A percentile compares a stretch with the other conserved stretches of the same genome.
Conservation (phyloP, 53 echinoderm and acorn worm species). For the Luidia sarsii region DNA sequence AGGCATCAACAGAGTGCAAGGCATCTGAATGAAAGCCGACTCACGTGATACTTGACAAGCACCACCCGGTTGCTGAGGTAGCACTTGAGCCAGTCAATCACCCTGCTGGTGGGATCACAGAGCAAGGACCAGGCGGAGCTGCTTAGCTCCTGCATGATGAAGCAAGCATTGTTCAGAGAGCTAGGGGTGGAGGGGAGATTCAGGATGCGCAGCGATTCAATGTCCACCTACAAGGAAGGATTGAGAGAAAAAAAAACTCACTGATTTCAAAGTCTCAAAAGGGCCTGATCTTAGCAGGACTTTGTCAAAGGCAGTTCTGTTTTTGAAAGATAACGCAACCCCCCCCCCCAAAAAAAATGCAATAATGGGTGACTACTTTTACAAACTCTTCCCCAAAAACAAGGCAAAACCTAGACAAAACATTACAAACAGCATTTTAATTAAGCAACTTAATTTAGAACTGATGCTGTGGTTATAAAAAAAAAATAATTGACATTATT, state of each 20-base stretch:
- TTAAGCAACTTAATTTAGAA: too few species aligned
- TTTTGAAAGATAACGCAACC: too few species aligned
- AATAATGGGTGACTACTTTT: too few species aligned
- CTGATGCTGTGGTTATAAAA: too few species aligned
- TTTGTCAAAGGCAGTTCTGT: too few species aligned
- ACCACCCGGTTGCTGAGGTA: conserved; percentile 79
- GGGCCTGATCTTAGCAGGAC: conserved; percentile 75
- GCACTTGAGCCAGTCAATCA: conserved; percentile 87
- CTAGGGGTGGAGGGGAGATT: conserved; percentile 84
- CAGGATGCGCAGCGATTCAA: conserved; percentile 81
- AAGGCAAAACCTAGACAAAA: too few species aligned
- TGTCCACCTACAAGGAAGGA: conserved; percentile 79
- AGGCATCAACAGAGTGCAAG: too few species aligned
- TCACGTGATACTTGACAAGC: conserved; percentile 89
- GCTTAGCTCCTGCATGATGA: conserved; percentile 94
- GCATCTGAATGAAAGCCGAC: conserved; percentile 30
- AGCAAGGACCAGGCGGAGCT: conserved; percentile 88
- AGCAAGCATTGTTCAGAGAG: conserved; percentile 86
- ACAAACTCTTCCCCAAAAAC: too few species aligned
- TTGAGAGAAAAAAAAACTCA: conserved; percentile 79
- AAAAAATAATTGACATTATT: too few species aligned
- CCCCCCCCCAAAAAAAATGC: too few species aligned
- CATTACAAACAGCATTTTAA: too few species aligned
- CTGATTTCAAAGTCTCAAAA: conserved; percentile 79
- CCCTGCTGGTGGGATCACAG: conserved; percentile 96